Evolutionary conservation across 2,113 vertebrate genomes (phyloP), one percentile per base, ranked within the genome.

Genomic region (Typhlomys cinereus): DNA sequence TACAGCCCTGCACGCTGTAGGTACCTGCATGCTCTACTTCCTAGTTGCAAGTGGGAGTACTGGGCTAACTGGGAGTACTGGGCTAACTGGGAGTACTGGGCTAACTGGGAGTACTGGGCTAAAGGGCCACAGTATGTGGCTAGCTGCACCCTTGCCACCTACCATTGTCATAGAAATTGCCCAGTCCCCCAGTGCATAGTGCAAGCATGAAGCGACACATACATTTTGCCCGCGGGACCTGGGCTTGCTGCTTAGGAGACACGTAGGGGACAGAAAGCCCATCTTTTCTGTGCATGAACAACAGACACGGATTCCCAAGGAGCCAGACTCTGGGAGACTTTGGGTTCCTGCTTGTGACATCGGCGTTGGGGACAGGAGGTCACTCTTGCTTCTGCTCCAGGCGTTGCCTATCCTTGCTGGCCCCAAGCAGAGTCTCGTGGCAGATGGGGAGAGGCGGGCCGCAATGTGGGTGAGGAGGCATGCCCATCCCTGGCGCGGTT

Each of bases 401-500:
- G 3, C 15, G 21, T 50, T 15, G 9, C 59, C 17, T 25, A 8
- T n/a, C n/a, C n/a, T 62, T 8, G 17, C 23, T 27, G 50, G n/a
- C 36, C 1, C 23, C 25, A 36, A 9, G 29, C 0, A 1, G 50
- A 48, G 70, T 44, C 52, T 54, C 4, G 6, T 39, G 70, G 73
- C 17, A 31, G 9, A n/a, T 0, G 44, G 59, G n/a, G 48, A 27
- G 4, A 0, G 0, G 25, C n/a, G 0, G 21, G 50, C 10, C 41
- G 36, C 12, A 25, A 57, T 20, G 44, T 7, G 20, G 4, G 5
- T 20, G 27, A 59, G 62, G 23, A 29, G 78, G 4, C 39, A 1
- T 15, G n/a, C 27, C 21, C 39, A 0, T 21, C 59, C 25, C 25
- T 48, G 18, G 4, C 7, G 0, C n/a, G 12, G 73, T 66, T 82